Percentiles rank a stretch among this genome's conserved stretches.
These are phyloP conservation scores for Ecdyonurus torrentis DNA, from an alignment of 2,888 invertebrate genomes.

Conservation along the genomic window DNA sequence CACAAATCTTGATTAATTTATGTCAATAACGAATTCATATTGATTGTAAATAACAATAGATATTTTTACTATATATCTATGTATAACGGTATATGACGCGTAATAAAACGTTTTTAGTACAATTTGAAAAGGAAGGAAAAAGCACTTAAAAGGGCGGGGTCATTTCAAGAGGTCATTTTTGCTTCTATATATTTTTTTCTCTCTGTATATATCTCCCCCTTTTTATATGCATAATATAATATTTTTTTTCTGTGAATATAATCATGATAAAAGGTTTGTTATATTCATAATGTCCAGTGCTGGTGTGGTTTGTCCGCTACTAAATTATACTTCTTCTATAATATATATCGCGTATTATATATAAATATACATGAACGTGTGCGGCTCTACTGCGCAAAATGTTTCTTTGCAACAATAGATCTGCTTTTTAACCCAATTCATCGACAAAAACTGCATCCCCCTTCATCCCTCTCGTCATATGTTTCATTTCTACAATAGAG, in stretches of 20 bases:
- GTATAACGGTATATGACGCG: neutral
- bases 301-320: neutral
- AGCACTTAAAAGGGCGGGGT: neutral
- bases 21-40: neutral
- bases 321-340: neutral
- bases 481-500: too few relatives aligned
- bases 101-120: neutral
- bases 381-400: neutral
- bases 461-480: too few relatives aligned
- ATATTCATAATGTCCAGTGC: neutral
- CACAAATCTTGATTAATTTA: neutral
- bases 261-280: too few relatives aligned
- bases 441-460: neutral
- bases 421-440: neutral
- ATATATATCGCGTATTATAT: too few relatives aligned
- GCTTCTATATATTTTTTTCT: too few relatives aligned
- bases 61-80: neutral
- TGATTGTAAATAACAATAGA: neutral
- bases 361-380: too few relatives aligned
- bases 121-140: neutral
- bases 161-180: neutral
- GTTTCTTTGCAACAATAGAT: neutral
- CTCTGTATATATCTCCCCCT: too few relatives aligned
- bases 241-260: too few relatives aligned
- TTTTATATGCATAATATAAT: neutral